A percentile compares a stretch with the other conserved stretches of the same genome.
Evolutionary conservation across 2,797 vertebrate genomes (phyloP).

Genomic region (Rhabdophis nuchalis): DNA sequence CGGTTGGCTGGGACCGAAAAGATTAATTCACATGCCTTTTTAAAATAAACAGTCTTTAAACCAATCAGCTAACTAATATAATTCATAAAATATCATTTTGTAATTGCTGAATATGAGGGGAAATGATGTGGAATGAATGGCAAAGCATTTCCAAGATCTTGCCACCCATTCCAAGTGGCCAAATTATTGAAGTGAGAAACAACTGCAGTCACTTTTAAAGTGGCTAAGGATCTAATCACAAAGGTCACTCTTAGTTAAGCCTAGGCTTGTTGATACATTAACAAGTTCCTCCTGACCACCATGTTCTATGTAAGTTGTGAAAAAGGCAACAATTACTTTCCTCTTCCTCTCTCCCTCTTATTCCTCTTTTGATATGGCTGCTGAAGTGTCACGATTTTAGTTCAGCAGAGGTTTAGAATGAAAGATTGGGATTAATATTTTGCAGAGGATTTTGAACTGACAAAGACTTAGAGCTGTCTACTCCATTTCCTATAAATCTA

Average conservation of each 20-base stretch:
- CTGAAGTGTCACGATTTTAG: neutral
- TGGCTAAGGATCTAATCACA: neutral
- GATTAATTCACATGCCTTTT: neutral
- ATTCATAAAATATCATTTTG: neutral
- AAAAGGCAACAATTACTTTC: neutral
- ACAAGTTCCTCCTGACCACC: too few relatives aligned
- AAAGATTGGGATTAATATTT: neutral
- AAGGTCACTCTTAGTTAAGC: neutral
- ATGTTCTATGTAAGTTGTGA: neutral
- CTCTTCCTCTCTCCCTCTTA: neutral
- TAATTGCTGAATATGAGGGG: neutral
- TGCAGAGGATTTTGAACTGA: neutral
- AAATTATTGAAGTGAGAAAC: neutral
- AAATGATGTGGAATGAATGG: neutral
- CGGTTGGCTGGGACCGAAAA: neutral
- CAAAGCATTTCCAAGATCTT: neutral
- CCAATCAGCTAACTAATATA: neutral
- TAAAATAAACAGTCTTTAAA: neutral
- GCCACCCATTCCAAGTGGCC: neutral
- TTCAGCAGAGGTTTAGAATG: neutral
- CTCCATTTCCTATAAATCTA: neutral
- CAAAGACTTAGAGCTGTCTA: neutral
- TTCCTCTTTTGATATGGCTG: neutral
- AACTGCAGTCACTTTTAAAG: neutral
- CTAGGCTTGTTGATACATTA: neutral